Evolutionary conservation across 2,888 invertebrate genomes (phyloP).

Genomic region (Blastobasis lacticolella): DNA sequence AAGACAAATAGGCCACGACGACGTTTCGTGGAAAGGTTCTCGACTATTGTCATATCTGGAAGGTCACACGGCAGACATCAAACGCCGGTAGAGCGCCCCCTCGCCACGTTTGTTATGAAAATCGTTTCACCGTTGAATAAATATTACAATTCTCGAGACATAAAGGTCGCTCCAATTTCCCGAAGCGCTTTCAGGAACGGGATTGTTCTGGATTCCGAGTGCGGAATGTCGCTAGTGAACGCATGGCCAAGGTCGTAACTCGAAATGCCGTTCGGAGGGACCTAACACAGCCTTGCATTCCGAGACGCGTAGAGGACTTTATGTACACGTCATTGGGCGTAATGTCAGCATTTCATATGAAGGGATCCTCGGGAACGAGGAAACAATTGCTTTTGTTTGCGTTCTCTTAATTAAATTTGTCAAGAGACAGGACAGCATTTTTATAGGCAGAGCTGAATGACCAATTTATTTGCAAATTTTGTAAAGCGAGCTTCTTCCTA

Average conservation of each 20-base stretch:
- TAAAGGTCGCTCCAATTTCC: constrained; percentile 7
- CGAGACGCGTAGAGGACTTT: constrained; percentile 10
- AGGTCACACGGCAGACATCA: too few relatives aligned
- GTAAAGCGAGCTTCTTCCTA: too few relatives aligned
- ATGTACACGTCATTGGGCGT: background rate
- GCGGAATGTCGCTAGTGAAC: constrained; percentile 16
- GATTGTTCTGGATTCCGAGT: constrained; percentile 15
- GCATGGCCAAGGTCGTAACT: constrained; percentile 18
- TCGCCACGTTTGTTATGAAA: background rate
- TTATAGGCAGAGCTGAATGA: too few relatives aligned
- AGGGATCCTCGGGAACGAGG: background rate
- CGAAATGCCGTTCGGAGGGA: constrained; percentile 10
- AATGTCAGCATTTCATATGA: constrained; percentile 11
- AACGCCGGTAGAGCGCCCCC: too few relatives aligned
- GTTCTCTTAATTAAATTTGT: too few relatives aligned
- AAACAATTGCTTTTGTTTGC: too few relatives aligned
- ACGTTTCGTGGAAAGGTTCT: too few relatives aligned
- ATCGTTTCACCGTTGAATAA: background rate
- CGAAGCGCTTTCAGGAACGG: constrained; percentile 9
- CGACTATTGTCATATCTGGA: too few relatives aligned
- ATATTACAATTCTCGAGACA: background rate
- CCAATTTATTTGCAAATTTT: too few relatives aligned
- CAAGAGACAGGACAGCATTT: too few relatives aligned
- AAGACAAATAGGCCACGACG: too few relatives aligned
- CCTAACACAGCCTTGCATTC: constrained; percentile 19